A percentile compares a stretch with the other conserved stretches of the same genome.
phyloP scores from a whole-genome alignment of 2,797 vertebrate species.

The Podargus strigoides region DNA sequence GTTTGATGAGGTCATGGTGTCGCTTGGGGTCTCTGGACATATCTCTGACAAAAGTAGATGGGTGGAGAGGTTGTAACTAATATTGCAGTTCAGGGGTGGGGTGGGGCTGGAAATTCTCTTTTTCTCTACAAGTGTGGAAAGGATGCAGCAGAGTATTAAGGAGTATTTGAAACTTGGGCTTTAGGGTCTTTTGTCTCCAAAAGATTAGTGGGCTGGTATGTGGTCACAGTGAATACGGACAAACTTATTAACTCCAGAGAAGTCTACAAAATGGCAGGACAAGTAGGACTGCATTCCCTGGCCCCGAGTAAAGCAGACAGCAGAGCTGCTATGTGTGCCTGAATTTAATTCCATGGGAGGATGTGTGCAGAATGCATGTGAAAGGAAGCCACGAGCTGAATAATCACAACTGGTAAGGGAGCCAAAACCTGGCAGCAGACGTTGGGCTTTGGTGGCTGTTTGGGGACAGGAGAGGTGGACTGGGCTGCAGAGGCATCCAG shows the following conservation, averaged over 20 bases:
- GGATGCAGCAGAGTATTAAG: not conserved
- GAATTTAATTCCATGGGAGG: not conserved
- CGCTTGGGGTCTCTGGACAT: not conserved
- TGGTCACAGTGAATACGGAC: accelerated
- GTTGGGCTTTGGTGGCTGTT: not conserved
- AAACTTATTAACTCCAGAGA: not conserved
- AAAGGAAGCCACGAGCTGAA: not conserved
- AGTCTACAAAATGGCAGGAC: not conserved
- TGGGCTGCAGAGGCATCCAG: not conserved
- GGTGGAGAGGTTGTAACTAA: not conserved
- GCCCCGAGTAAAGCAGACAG: not conserved
- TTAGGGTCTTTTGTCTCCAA: not conserved
- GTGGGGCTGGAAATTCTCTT: not conserved
- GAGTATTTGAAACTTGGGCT: not conserved
- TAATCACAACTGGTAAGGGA: not conserved
- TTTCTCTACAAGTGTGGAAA: not conserved
- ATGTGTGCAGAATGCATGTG: not conserved
- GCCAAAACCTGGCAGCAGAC: not conserved
- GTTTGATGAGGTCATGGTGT: not conserved
- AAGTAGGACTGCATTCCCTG: not conserved
- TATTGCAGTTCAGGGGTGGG: not conserved
- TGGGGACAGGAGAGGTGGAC: not conserved
- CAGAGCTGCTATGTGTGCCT: not conserved
- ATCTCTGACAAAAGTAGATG: not conserved
- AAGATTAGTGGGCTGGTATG: not conserved